Evolutionary conservation across 2,888 invertebrate genomes (phyloP), one percentile per base, ranked within the genome.

Genomic region (Ptychoptera contaminata): DNA sequence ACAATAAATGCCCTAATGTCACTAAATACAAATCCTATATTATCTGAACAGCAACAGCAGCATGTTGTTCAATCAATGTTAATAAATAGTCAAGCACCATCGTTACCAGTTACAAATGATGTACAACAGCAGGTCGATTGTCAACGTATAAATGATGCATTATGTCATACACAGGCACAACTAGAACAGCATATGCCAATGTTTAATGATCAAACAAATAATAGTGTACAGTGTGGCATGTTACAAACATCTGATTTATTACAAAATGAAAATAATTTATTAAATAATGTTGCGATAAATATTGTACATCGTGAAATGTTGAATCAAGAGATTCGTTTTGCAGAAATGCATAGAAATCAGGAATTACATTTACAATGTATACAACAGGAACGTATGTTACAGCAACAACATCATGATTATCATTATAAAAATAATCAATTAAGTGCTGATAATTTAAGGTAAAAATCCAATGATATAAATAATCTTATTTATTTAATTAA

Each of bases 1-100:
- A 49, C 54, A 31, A 49, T 53, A 23, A 51, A 51, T 42, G 54
- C 52, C 9, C 43, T 56, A 16, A 55, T 55, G 46, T 49, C 54
- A 41, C 46, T 55, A 12, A 52, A 52, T 37, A 12, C 49, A 11
- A 50, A 37, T 43, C 46, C 47, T 9, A 51, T 51, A 11, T 11
- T 23, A 23, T 23, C 23, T 3, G 23, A 23, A n/a, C n/a, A n/a
- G 11, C 37, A 32, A 11, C 31, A 15, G 10, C 46, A 45, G 11
- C 48, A 47, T 23, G 49, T 50, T 38, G 50, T 51, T 11, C 48
- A 51, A 15, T 52, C 53, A 49, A 50, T 52, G 29, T 45, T 54
- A 30, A 50, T 48, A 30, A 43, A 46, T 11, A 38, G 46, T 43
- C 30, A 45, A 8, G 15, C 40, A 47, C 14, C 50, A 45, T 32